Conservation (phyloP, 2,888 invertebrate genomes). For the Argyresthia goedartella region DNA sequence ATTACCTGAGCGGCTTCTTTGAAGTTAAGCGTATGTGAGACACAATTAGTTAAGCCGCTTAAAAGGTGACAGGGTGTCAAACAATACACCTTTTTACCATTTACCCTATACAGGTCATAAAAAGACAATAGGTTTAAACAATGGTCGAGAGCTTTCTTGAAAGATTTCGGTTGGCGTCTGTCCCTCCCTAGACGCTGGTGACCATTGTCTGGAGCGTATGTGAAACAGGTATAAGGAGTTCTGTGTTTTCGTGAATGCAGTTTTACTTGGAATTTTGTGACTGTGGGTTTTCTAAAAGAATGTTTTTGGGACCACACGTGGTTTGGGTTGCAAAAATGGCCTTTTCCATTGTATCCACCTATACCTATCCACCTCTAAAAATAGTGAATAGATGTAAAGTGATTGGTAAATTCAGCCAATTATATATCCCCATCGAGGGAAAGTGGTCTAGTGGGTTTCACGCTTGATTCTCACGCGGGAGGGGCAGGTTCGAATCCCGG, state of each 20-base stretch:
- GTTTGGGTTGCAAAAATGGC: not conserved
- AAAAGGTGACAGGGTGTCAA: slow-evolving; percentile 13
- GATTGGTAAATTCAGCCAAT: no score
- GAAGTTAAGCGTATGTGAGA: slow-evolving; percentile 39
- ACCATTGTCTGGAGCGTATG: not conserved
- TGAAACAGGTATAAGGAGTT: not conserved
- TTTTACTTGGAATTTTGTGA: not conserved
- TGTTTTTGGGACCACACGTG: not conserved
- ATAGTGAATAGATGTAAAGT: no score
- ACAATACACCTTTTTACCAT: slow-evolving; percentile 29
- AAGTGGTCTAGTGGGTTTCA: no score
- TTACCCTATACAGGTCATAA: slow-evolving; percentile 8
- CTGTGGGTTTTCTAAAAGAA: not conserved
- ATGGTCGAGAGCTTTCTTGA: not conserved
- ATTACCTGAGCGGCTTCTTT: slow-evolving; percentile 16
- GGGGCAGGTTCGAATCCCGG: no score
- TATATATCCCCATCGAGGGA: no score
- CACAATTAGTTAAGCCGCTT: slow-evolving; percentile 21
- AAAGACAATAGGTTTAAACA: not conserved
- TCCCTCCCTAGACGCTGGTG: no score
- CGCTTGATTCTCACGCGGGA: no score
- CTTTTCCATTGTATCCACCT: no score
- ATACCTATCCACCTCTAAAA: no score
- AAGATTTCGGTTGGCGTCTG: no score
- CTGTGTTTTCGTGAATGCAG: not conserved